A percentile compares a stretch with the other conserved stretches of the same genome.
These are phyloP conservation scores for Tenrec ecaudatus DNA, from an alignment of 2,113 vertebrate genomes.

Conservation along the genomic window DNA sequence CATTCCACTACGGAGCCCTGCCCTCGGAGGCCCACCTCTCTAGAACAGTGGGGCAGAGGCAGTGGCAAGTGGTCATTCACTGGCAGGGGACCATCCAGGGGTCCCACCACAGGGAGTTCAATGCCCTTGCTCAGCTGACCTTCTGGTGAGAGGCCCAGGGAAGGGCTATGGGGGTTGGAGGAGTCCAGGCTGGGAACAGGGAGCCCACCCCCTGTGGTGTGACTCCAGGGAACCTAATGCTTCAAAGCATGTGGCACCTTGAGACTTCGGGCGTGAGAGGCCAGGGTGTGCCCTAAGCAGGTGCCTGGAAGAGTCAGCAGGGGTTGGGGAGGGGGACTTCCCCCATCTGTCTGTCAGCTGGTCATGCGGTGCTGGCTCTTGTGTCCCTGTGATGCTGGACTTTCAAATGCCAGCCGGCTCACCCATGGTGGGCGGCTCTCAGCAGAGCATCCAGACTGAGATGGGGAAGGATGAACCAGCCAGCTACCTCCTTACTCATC, in stretches of 20 bases:
- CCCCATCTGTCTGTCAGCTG: not conserved
- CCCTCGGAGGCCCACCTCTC: not conserved
- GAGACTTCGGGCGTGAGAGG: too few species aligned
- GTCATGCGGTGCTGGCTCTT: not conserved
- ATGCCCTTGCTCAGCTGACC: too few species aligned
- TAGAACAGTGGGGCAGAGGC: not conserved
- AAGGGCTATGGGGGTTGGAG: not conserved
- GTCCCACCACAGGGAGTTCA: too few species aligned
- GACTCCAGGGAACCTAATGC: not conserved
- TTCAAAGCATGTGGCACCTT: not conserved
- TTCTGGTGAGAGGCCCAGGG: too few species aligned
- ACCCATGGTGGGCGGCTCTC: not conserved
- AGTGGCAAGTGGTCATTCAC: rapidly evolving
- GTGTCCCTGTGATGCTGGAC: not conserved
- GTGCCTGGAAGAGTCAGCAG: not conserved
- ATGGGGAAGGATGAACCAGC: not conserved
- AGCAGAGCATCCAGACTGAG: not conserved
- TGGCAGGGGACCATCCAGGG: too few species aligned
- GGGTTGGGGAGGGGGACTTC: not conserved
- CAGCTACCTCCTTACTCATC: too few species aligned
- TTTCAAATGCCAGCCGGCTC: not conserved
- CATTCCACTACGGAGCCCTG: not conserved
- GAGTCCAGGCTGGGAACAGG: not conserved
- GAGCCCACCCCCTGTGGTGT: rapidly evolving
- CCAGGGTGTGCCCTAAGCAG: too few species aligned